These are phyloP conservation scores for Trogon melanurus DNA, from an alignment of 2,113 vertebrate genomes.

Conservation along the genomic window DNA sequence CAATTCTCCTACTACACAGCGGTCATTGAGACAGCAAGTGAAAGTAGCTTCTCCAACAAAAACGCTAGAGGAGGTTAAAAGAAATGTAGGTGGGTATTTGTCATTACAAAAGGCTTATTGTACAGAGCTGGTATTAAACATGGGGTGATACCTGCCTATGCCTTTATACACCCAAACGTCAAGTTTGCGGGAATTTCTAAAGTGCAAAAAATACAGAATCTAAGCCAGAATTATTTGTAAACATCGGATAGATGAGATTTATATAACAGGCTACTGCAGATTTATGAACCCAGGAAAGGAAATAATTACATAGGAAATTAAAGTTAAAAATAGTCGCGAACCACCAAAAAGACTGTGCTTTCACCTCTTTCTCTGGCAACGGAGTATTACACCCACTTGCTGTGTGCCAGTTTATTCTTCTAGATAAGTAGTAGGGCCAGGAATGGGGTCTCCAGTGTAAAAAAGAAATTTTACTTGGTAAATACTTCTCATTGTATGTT, in stretches of 20 bases:
- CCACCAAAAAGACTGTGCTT: slow-evolving; percentile 26
- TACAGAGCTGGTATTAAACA: slow-evolving; percentile 5
- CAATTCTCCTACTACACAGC: neutral
- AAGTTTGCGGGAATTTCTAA: slow-evolving; percentile 35
- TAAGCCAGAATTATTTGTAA: slow-evolving; percentile 65
- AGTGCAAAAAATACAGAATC: slow-evolving; percentile 19
- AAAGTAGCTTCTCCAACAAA: slow-evolving; percentile 52
- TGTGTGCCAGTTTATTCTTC: slow-evolving; percentile 28
- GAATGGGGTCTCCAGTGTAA: slow-evolving; percentile 13
- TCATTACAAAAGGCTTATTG: neutral
- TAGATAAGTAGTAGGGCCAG: slow-evolving; percentile 6
- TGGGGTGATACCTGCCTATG: neutral
- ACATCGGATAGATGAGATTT: slow-evolving; percentile 36
- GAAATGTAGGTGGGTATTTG: slow-evolving; percentile 43
- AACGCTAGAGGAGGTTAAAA: neutral
- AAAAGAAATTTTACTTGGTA: slow-evolving; percentile 42
- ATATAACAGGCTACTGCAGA: slow-evolving; percentile 31
- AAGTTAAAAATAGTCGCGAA: slow-evolving; percentile 55
- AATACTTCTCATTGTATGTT: slow-evolving; percentile 42
- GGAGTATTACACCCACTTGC: slow-evolving; percentile 8
- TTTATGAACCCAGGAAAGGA: slow-evolving; percentile 45
- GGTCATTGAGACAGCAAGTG: neutral
- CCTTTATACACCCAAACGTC: slow-evolving; percentile 43
- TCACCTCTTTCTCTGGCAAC: slow-evolving; percentile 40
- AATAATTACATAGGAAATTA: slow-evolving; percentile 55